Evolutionary conservation across 2,888 invertebrate genomes (phyloP).

Genomic region (Drosophila kokeensis): DNA sequence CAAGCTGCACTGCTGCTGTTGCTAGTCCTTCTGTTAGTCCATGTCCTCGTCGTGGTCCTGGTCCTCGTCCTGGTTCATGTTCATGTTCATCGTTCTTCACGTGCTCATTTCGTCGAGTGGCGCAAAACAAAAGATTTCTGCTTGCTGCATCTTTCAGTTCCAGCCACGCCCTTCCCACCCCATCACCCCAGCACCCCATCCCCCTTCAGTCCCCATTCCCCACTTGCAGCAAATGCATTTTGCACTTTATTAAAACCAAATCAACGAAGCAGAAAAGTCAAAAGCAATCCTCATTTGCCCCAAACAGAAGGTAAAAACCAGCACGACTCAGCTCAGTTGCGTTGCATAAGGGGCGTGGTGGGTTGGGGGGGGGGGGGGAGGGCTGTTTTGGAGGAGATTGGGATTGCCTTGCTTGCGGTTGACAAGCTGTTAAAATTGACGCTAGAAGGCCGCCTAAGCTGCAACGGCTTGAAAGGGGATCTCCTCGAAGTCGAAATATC

Average conservation of each 20-base stretch:
- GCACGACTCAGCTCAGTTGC: neutral
- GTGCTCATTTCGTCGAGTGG: slow-evolving; percentile 79
- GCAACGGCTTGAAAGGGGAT: neutral
- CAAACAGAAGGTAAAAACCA: slow-evolving; percentile 2
- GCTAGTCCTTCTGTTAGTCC: slow-evolving; percentile 16
- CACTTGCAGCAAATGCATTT: slow-evolving; percentile 54
- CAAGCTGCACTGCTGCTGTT: slow-evolving; percentile 21
- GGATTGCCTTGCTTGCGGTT: slow-evolving; percentile 52
- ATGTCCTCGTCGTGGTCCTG: slow-evolving; percentile 7
- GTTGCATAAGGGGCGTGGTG: too few species aligned
- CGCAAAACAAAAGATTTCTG: slow-evolving; percentile 76
- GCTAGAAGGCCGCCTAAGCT: slow-evolving; percentile 49
- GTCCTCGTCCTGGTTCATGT: slow-evolving; percentile 13
- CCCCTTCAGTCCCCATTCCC: too few species aligned
- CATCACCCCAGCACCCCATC: neutral
- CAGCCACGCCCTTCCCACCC: slow-evolving; percentile 5
- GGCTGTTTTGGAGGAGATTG: neutral
- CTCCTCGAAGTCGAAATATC: neutral
- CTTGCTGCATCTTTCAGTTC: slow-evolving; percentile 51
- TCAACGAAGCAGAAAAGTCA: slow-evolving; percentile 79
- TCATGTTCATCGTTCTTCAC: slow-evolving; percentile 43
- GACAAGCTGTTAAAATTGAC: slow-evolving; percentile 72
- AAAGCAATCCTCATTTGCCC: slow-evolving; percentile 76
- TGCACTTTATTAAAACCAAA: slow-evolving; percentile 80
- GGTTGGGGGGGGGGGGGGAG: too few species aligned